Evolutionary conservation across 2,113 vertebrate genomes (phyloP).

Genomic region (Felis chaus): DNA sequence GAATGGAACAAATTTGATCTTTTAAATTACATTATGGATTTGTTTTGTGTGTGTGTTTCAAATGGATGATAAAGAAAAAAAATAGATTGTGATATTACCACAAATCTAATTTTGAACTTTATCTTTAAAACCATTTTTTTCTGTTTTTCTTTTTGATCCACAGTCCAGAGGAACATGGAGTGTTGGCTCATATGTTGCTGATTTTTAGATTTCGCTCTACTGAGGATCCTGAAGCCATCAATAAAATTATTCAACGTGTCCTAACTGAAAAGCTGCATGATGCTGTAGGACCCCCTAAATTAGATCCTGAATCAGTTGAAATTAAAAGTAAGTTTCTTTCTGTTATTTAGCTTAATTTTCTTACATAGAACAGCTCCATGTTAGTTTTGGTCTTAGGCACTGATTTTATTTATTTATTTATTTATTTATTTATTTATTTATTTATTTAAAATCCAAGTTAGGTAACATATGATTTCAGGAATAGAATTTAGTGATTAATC

Average conservation of each 20-base stretch:
- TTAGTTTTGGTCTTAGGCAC: background rate
- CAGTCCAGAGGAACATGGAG: constrained; percentile 57
- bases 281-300: constrained; percentile 44
- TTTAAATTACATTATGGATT: background rate
- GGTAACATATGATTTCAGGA: too few species aligned
- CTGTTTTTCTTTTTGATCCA: background rate
- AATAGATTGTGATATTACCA: background rate
- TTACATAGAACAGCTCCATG: background rate
- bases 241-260: constrained; percentile 56
- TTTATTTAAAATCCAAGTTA: too few species aligned
- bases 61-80: constrained; percentile 24
- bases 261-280: constrained; percentile 66
- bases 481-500: too few species aligned
- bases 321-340: constrained; percentile 71
- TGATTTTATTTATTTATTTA: background rate
- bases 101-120: background rate
- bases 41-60: background rate
- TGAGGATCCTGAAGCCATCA: constrained; percentile 56
- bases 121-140: background rate
- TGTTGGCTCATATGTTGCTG: constrained; percentile 75
- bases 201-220: constrained; percentile 74
- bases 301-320: constrained; percentile 67
- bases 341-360: background rate
- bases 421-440: too few species aligned
- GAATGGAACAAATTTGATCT: background rate